Conservation (phyloP, 2,888 invertebrate species). For the Eurytoma adleriae region DNA sequence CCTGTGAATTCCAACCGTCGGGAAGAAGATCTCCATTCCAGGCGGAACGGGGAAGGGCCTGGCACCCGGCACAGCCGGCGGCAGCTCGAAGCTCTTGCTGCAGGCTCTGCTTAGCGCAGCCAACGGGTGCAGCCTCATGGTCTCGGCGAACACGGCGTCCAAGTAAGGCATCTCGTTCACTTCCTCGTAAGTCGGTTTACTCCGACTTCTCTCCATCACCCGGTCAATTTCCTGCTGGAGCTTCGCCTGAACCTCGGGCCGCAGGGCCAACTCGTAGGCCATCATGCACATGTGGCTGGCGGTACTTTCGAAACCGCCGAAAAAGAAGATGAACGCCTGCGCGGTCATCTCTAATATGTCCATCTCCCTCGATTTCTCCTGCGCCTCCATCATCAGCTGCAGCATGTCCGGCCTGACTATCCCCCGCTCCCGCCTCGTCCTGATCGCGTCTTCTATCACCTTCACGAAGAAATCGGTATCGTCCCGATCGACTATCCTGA, state of each 20-base stretch:
- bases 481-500: conserved; percentile 38
- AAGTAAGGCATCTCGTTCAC: conserved; percentile 66
- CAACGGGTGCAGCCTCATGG: conserved; percentile 69
- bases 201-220: conserved; percentile 57
- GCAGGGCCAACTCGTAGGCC: conserved; percentile 63
- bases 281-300: conserved; percentile 65
- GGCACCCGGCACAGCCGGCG: conserved; percentile 65
- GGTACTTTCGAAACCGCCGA: conserved; percentile 70
- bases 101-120: conserved; percentile 77
- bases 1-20: conserved; percentile 73
- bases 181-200: conserved; percentile 74
- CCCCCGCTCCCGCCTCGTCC: conserved; percentile 56
- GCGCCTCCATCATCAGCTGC: conserved; percentile 67
- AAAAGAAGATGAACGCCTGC: conserved; percentile 75
- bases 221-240: background rate
- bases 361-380: conserved; percentile 57
- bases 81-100: conserved; percentile 76
- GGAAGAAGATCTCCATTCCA: conserved; percentile 70
- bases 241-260: conserved; percentile 64
- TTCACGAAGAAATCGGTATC: conserved; percentile 58
- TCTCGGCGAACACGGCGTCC: conserved; percentile 68
- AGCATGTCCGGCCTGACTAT: conserved; percentile 66
- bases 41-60: conserved; percentile 61
- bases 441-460: conserved; percentile 51
- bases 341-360: conserved; percentile 74